phyloP scores from a whole-genome alignment of 1,140 invertebrate species.

The Drosophila arizonae region DNA sequence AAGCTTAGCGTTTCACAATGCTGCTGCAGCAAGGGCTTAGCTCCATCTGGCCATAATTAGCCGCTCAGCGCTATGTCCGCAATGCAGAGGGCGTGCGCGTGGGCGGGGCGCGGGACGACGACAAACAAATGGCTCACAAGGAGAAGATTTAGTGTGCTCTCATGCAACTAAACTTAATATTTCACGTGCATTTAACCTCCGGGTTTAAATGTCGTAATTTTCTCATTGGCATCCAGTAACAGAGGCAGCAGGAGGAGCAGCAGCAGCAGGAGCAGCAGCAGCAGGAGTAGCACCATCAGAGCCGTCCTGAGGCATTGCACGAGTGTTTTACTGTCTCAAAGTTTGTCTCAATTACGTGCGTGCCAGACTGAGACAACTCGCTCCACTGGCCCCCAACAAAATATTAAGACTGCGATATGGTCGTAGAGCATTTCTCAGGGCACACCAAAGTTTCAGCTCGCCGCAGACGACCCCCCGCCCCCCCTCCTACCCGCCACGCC shows the following conservation, averaged over 20 bases:
- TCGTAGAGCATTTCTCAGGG: slow-evolving; percentile 45
- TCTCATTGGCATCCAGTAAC: slow-evolving; percentile 61
- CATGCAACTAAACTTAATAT: slow-evolving; percentile 79
- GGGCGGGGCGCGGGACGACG: neutral
- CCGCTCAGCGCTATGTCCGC: slow-evolving; percentile 13
- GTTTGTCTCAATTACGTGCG: slow-evolving; percentile 80
- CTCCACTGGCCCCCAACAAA: slow-evolving; percentile 39
- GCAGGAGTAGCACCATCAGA: neutral
- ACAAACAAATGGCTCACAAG: slow-evolving; percentile 69
- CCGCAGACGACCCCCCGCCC: neutral
- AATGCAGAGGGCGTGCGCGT: neutral
- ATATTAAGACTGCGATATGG: slow-evolving; percentile 62
- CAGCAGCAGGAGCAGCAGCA: slow-evolving; percentile 8
- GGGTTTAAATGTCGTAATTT: slow-evolving; percentile 80
- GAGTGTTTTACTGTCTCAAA: slow-evolving; percentile 78
- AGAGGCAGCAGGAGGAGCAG: neutral
- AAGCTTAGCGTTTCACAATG: slow-evolving; percentile 92
- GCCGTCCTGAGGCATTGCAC: slow-evolving; percentile 41
- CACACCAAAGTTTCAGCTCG: slow-evolving; percentile 23
- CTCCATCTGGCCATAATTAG: slow-evolving; percentile 44
- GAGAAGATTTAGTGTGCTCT: slow-evolving; percentile 75
- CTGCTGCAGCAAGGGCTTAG: slow-evolving; percentile 88
- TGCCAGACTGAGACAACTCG: slow-evolving; percentile 64
- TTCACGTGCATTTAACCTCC: slow-evolving; percentile 79
- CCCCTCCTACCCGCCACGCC: slow-evolving; percentile 8